These are phyloP conservation scores for Mormyrus lacerda DNA, from an alignment of 2,113 vertebrate species.

Conservation along the genomic window DNA sequence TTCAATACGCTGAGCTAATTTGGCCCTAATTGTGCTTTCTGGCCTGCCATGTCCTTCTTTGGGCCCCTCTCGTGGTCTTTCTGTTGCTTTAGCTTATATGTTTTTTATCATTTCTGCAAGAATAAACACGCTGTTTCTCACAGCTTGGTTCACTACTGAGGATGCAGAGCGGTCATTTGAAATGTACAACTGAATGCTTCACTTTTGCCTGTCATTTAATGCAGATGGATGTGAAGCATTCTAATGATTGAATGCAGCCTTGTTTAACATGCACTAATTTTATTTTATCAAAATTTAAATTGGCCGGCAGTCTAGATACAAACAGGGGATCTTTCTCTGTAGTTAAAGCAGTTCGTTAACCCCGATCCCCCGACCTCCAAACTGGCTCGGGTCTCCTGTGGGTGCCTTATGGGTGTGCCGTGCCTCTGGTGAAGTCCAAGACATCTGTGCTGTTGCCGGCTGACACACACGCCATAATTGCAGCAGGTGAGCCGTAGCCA, in stretches of 20 bases:
- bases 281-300: not conserved
- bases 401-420: not conserved
- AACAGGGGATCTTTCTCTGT: not conserved
- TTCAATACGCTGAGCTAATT: not conserved
- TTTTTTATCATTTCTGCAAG: not conserved
- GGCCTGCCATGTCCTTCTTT: not conserved
- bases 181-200: not conserved
- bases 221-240: not conserved
- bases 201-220: not conserved
- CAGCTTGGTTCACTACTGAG: not conserved
- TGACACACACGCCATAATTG: not conserved
- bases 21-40: not conserved
- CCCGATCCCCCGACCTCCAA: not conserved
- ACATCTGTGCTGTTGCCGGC: not conserved
- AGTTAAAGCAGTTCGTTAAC: not conserved
- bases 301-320: not conserved
- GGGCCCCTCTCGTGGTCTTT: not conserved
- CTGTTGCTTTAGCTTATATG: not conserved
- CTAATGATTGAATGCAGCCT: not conserved
- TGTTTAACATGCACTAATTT: not conserved
- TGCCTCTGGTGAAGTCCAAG: not conserved
- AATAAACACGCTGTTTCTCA: not conserved
- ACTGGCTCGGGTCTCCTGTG: not conserved
- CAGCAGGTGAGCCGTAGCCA: not conserved
- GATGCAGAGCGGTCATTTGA: not conserved